Percentiles rank a stretch among this genome's conserved stretches.
Evolutionary conservation across 1,140 invertebrate genomes (phyloP).

Genomic region (Drosophila pallidifrons): DNA sequence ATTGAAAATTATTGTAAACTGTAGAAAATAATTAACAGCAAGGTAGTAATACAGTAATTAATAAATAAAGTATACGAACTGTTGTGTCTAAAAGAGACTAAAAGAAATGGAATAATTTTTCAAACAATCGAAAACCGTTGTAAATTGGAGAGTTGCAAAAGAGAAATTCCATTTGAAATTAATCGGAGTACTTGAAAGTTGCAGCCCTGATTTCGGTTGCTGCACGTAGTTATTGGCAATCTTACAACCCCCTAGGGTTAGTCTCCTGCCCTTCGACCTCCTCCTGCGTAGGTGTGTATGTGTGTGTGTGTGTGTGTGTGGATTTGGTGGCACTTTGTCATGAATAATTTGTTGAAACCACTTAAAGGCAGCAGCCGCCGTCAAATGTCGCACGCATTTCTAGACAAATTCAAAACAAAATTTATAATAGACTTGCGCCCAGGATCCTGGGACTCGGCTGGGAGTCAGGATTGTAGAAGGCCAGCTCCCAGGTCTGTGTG

Average conservation of each 20-base stretch:
- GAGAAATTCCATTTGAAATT: neutral
- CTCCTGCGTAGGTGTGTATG: neutral
- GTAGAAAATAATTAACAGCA: too few relatives aligned
- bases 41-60: too few relatives aligned
- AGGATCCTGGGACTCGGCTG: slow-evolving; percentile 23
- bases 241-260: slow-evolving; percentile 24
- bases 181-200: neutral
- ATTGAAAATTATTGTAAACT: too few relatives aligned
- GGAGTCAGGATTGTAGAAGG: slow-evolving; percentile 4
- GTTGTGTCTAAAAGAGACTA: too few relatives aligned
- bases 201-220: slow-evolving; percentile 31
- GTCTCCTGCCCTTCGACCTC: neutral
- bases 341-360: slow-evolving; percentile 80
- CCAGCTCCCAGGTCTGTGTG: slow-evolving; percentile 3
- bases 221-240: slow-evolving; percentile 29
- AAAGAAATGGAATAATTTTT: too few relatives aligned
- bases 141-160: neutral
- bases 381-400: slow-evolving; percentile 68
- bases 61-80: too few relatives aligned
- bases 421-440: slow-evolving; percentile 73
- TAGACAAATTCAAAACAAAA: slow-evolving; percentile 78
- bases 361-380: slow-evolving; percentile 61
- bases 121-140: neutral
- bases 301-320: slow-evolving; percentile 7
- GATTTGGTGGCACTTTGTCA: slow-evolving; percentile 62